Base-by-base conservation (phyloP, 2,113 vertebrate species). In the Chelonoidis abingdonii region DNA sequence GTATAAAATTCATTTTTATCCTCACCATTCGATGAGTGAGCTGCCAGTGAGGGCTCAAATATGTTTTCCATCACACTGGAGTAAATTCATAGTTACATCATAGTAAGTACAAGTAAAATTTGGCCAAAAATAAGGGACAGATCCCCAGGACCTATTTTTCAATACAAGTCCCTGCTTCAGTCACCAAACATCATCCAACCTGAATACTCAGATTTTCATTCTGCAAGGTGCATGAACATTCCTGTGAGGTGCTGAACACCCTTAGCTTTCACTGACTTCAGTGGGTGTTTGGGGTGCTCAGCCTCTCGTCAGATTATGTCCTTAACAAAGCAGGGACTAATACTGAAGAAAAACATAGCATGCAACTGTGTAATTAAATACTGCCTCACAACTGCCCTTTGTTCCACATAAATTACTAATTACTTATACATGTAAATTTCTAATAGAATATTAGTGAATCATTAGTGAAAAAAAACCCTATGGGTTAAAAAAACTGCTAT, bases 161-260 rank as follows among this genome's bases (percentile, higher is more conserved):
- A 50, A 65, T 4, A 27, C 25, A 62, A 1, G 0, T 0, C 0
- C 13, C 84, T 38, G 25, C n/a, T 31, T 8, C 86, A 19, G 1
- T 76, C 41, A 4, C 83, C 8, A 87, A 90, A 53, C 65, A 79
- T 3, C 0, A 0, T 17, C 41, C 92, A 57, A 41, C 79, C 52
- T 10, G 35, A 25, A 80, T 49, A 38, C 13, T 57, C 25, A 56
- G 75, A 24, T 0, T 2, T 0, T 25, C 76, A 5, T 76, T 31
- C 10, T 0, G 13, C 44, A 49, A 8, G 80, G 41, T 83, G 72
- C 29, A 27, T 25, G 69, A 91, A 16, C 8, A 27, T 54, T 83
- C 44, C 0, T 52, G 31, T 57, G 24, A 57, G 19, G 24, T 57
- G 25, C 56, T 57, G 56, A 27, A 10, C 27, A 62, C 57, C 57